Evolutionary conservation across 35 echinoderm and acorn worm species (phyloP).

Genomic region (Ptychodera flava): DNA sequence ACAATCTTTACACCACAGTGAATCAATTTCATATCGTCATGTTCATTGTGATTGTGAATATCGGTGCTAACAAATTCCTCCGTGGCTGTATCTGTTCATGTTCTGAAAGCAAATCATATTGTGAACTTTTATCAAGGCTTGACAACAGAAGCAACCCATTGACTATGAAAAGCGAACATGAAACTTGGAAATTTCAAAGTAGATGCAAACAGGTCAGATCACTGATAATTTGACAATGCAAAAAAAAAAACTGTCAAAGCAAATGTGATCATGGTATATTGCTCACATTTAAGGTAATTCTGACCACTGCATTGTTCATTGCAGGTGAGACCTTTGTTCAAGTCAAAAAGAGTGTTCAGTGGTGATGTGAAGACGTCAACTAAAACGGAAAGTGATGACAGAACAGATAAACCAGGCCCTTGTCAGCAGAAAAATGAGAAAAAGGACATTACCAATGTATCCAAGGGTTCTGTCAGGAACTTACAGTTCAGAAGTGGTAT

Average conservation of each 20-base stretch:
- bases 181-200: too few relatives aligned
- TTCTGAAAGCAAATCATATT: too few relatives aligned
- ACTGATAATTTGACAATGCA: too few relatives aligned
- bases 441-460: neutral
- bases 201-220: too few relatives aligned
- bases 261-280: neutral
- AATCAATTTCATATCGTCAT: too few relatives aligned
- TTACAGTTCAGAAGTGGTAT: neutral
- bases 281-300: neutral
- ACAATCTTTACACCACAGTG: too few relatives aligned
- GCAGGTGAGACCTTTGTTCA: neutral
- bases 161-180: neutral
- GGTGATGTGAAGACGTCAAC: too few relatives aligned
- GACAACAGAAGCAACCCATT: too few relatives aligned
- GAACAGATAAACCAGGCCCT: neutral
- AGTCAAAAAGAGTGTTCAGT: neutral
- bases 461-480: neutral
- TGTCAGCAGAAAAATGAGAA: neutral
- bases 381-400: neutral
- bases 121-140: too few relatives aligned
- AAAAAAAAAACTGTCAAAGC: neutral
- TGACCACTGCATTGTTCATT: neutral
- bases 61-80: too few relatives aligned
- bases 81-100: too few relatives aligned
- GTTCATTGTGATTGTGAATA: too few relatives aligned